Evolutionary conservation across 64 coral and sea anemone genomes (phyloP).

Genomic region (Porites lutea): DNA sequence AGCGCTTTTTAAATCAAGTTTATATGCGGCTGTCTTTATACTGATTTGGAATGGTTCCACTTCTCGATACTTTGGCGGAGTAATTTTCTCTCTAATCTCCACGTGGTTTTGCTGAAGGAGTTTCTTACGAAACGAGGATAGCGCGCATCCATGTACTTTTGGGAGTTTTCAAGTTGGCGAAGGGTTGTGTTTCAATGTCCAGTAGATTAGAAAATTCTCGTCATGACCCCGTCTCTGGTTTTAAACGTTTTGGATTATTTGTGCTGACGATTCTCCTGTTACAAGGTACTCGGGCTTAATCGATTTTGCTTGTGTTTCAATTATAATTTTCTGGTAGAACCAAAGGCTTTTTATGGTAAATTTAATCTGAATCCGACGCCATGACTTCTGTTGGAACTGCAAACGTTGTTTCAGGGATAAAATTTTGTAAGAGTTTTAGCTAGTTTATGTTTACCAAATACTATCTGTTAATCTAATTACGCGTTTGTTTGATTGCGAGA

Average conservation of each 20-base stretch:
- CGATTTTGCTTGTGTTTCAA: slow-evolving; percentile 43
- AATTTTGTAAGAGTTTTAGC: background rate
- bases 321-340: slow-evolving; percentile 51
- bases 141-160: slow-evolving; percentile 23
- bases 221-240: slow-evolving; percentile 6
- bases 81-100: background rate
- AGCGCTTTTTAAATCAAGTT: background rate
- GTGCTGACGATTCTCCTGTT: slow-evolving; percentile 19
- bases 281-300: slow-evolving; percentile 26
- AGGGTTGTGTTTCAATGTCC: slow-evolving; percentile 50
- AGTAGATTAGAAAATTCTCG: slow-evolving; percentile 17
- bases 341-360: background rate
- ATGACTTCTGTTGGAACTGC: background rate
- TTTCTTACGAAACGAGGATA: background rate
- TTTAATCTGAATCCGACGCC: background rate
- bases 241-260: slow-evolving; percentile 4
- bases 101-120: background rate
- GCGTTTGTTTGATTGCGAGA: background rate
- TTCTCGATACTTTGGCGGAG: background rate
- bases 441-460: too few relatives aligned
- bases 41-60: background rate
- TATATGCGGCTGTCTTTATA: background rate
- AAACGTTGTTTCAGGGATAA: background rate
- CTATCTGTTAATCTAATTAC: slow-evolving; percentile 24
- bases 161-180: background rate